Evolutionary conservation across 2,797 vertebrate species (phyloP).

Genomic region (Coendou prehensilis): DNA sequence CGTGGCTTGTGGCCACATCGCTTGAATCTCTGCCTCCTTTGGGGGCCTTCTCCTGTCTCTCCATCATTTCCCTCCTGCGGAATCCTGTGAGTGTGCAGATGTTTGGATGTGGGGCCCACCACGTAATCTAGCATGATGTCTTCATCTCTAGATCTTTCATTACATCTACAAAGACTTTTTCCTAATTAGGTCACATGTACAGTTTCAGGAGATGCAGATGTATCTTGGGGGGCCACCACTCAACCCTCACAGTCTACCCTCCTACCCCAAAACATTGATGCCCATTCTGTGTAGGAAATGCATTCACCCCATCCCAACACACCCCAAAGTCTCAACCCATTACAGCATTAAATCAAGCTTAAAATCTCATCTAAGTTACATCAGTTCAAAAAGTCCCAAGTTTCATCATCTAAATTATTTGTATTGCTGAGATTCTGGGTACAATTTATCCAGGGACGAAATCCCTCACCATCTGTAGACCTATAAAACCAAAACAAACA

Average conservation of each 20-base stretch:
- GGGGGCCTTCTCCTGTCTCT: not conserved
- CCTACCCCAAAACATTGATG: no score
- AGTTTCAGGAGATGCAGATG: not conserved
- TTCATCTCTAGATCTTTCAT: not conserved
- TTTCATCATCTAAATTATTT: not conserved
- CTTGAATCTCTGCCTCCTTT: not conserved
- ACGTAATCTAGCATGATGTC: not conserved
- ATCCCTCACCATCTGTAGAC: not conserved
- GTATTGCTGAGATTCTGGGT: not conserved
- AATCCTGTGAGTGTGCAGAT: not conserved
- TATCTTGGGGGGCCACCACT: not conserved
- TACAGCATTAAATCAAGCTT: not conserved
- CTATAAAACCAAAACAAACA: not conserved
- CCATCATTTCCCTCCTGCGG: not conserved
- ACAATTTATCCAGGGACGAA: not conserved
- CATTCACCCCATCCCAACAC: not conserved
- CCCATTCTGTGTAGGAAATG: not conserved
- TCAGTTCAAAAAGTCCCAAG: not conserved
- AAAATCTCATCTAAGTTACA: not conserved
- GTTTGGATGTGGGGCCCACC: not conserved
- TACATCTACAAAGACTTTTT: not conserved
- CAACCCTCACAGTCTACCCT: not conserved
- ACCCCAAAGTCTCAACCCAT: not conserved
- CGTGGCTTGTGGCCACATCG: not conserved
- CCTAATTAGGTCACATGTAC: not conserved